Base-by-base conservation (phyloP, 2,113 vertebrate genomes). In the Caloenas nicobarica region DNA sequence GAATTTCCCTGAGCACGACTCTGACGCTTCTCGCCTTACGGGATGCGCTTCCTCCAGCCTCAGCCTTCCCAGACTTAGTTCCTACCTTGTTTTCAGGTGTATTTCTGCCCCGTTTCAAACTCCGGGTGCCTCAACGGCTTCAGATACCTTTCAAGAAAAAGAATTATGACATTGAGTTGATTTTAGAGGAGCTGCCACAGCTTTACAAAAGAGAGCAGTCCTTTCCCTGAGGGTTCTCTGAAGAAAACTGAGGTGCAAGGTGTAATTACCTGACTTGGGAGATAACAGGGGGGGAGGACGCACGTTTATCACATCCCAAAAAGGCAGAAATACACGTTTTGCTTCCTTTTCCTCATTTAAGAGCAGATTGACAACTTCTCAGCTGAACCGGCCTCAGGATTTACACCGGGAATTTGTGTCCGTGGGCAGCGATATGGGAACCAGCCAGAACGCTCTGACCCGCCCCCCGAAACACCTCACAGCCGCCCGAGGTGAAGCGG, bases 21-120 rank as follows among this genome's bases (percentile, higher is more conserved):
- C 15, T 0, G 15, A 16, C 0, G 5, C 31, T 3, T 16, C 42
- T 18, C 2, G 2, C 25, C 31, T 8, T 11, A 13, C 2, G 0
- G 13, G 23, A 5, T 8, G 33, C 4, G 46, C n/a, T 8, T 46
- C 14, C 31, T 42, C 34, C 40, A 36, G 40, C 14, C 3, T 10
- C 9, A 16, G 2, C 11, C n/a, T 26, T 19, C n/a, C 9, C 25
- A 26, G 51, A 8, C 6, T 56, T 4, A 2, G 28, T 5, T 58
- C 31, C 71, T 11, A 11, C 50, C 33, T 34, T 10, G 1, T 26
- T 48, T 48, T 28, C 51, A 33, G 65, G 3, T 16, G 16, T 10
- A 21, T 28, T 66, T 46, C 58, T 29, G 28, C 36, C 17, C 33
- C 46, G 6, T 10, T 38, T 24, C 53, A 28, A 26, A 12, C 64